phyloP scores from a whole-genome alignment of 2,113 vertebrate species.

The Spea multiplicata region DNA sequence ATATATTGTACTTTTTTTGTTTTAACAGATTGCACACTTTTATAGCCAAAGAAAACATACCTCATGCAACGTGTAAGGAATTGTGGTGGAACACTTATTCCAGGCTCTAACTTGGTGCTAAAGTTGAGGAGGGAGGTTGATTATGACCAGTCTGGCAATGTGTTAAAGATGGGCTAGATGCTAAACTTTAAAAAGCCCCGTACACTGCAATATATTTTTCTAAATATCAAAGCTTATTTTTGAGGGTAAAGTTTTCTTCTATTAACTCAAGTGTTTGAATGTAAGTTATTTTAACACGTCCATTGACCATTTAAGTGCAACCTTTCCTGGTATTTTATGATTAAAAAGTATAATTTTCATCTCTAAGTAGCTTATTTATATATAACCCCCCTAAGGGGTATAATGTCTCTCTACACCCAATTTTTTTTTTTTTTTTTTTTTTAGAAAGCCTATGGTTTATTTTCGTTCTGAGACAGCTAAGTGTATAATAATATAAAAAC shows the following conservation, averaged over 20 bases:
- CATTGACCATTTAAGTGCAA: neutral
- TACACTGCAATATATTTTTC: constrained; percentile 15
- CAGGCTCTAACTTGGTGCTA: constrained; percentile 66
- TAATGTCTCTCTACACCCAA: too few relatives aligned
- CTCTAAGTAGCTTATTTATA: too few relatives aligned
- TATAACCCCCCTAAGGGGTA: too few relatives aligned
- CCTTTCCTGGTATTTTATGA: neutral
- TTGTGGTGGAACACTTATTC: constrained; percentile 55
- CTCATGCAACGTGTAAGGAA: constrained; percentile 57
- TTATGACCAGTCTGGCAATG: neutral
- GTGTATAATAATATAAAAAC: too few relatives aligned
- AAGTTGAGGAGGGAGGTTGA: constrained; percentile 40
- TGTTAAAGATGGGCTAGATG: constrained; percentile 8
- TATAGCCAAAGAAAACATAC: constrained; percentile 73
- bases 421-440: too few relatives aligned
- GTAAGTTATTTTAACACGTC: constrained; percentile 5
- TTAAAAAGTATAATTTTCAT: too few relatives aligned
- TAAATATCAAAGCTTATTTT: constrained; percentile 4
- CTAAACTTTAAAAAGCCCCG: neutral
- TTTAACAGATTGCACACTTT: constrained; percentile 56
- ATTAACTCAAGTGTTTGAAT: constrained; percentile 21
- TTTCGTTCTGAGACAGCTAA: too few relatives aligned
- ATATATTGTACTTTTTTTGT: constrained; percentile 64
- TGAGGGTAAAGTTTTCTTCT: constrained; percentile 19
- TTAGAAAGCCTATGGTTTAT: too few relatives aligned